Percentiles rank a stretch among this genome's conserved stretches.
phyloP scores from a whole-genome alignment of 2,888 invertebrate species.

The Priapulus caudatus region DNA sequence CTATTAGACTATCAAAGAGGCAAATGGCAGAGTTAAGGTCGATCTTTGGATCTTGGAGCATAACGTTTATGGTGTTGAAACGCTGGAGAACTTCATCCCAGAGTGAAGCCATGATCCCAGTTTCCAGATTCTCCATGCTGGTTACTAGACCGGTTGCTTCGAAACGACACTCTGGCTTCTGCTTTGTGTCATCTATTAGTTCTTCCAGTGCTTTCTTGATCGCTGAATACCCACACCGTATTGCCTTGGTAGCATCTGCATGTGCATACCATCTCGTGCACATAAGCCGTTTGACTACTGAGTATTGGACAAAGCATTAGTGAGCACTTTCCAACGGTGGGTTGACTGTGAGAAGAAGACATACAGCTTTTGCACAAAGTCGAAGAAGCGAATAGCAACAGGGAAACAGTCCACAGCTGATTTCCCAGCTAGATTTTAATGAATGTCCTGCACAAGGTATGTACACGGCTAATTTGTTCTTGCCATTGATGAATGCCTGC shows the following conservation, averaged over 20 bases:
- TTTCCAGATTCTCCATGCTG: no score
- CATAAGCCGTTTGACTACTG: neutral
- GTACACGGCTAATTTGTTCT: neutral
- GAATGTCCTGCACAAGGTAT: neutral
- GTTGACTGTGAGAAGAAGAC: neutral
- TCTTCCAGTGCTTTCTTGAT: no score
- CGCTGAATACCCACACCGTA: neutral
- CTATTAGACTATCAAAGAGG: no score
- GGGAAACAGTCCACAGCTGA: neutral
- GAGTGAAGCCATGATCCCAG: no score
- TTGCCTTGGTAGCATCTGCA: neutral
- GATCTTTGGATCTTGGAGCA: no score
- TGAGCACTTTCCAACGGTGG: neutral
- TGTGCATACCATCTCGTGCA: neutral
- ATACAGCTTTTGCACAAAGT: neutral
- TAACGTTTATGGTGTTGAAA: no score
- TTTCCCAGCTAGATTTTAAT: neutral
- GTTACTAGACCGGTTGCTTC: no score
- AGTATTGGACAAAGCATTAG: neutral
- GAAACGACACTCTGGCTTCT: no score
- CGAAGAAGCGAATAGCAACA: neutral
- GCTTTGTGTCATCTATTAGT: no score
- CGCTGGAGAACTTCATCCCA: no score
- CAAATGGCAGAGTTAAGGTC: no score
- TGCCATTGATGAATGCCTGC: neutral